Conservation (phyloP, 2,888 invertebrate species). For the Zootermopsis nevadensis region DNA sequence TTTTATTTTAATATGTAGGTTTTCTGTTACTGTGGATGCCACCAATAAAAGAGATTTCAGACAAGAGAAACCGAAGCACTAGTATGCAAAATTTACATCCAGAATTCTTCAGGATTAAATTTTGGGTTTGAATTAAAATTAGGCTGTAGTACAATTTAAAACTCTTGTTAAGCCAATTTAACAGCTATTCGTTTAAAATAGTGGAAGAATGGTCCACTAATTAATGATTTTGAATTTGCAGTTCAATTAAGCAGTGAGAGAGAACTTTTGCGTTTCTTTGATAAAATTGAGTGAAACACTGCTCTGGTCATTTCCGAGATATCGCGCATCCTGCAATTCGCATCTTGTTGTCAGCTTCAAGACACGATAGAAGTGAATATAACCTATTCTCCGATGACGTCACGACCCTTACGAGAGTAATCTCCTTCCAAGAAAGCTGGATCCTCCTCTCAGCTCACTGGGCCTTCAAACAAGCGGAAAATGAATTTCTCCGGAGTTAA, state of each 20-base stretch:
- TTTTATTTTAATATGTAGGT: neutral
- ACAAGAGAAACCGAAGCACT: neutral
- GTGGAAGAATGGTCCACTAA: neutral
- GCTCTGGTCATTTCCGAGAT: neutral
- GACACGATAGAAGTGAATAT: constrained; percentile 16
- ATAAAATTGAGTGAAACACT: neutral
- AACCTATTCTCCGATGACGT: constrained; percentile 30
- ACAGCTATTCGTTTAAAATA: neutral
- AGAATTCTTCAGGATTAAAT: no score
- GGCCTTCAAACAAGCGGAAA: constrained; percentile 53
- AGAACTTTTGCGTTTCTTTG: neutral
- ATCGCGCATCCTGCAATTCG: neutral
- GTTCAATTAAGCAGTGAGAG: neutral
- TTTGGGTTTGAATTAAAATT: neutral
- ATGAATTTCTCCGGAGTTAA: constrained; percentile 53
- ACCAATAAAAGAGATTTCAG: neutral
- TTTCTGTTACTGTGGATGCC: neutral
- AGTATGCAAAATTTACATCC: neutral
- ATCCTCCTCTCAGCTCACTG: constrained; percentile 45
- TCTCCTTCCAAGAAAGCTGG: constrained; percentile 50
- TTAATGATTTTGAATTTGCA: neutral
- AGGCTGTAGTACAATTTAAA: neutral
- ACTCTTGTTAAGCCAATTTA: neutral
- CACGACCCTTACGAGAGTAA: constrained; percentile 40
- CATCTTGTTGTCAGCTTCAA: neutral